These are phyloP conservation scores for Stigmatopora argus DNA, from an alignment of 2,113 vertebrate species.

Conservation along the genomic window DNA sequence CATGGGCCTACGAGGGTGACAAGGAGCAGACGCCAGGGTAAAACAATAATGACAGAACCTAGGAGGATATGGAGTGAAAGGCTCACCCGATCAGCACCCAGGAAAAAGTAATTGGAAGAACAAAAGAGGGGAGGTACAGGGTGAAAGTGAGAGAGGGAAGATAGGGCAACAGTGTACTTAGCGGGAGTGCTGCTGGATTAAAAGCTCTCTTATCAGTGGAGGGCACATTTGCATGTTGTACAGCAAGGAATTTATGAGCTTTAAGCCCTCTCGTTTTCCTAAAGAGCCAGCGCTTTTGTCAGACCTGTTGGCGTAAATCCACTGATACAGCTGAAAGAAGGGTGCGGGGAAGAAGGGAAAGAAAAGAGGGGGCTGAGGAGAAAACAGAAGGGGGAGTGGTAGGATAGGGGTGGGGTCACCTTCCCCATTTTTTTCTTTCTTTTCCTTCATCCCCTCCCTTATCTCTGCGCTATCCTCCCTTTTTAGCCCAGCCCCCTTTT, in stretches of 20 bases:
- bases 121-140: conserved; percentile 29
- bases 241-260: conserved; percentile 68
- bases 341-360: not conserved
- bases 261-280: conserved; percentile 69
- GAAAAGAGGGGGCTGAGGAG: not conserved
- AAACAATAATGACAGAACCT: conserved; percentile 15
- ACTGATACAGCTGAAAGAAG: conserved; percentile 44
- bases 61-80: conserved; percentile 27
- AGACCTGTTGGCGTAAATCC: conserved; percentile 62
- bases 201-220: conserved; percentile 71
- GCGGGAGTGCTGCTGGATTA: conserved; percentile 65
- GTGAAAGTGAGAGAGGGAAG: conserved; percentile 39
- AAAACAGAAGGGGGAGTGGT: not conserved
- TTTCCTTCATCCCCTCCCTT: not conserved
- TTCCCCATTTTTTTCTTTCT: conserved; percentile 10
- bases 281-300: conserved; percentile 60
- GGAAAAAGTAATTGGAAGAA: conserved; percentile 26
- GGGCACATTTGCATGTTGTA: conserved; percentile 72
- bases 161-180: conserved; percentile 61
- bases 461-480: conserved; percentile 4
- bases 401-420: conserved; percentile 16
- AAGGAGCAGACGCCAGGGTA: not conserved
- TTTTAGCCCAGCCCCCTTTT: not conserved
- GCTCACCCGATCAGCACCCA: conserved; percentile 24
- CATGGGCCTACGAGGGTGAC: conserved; percentile 80